A percentile compares a stretch with the other conserved stretches of the same genome.
Evolutionary conservation across 2,888 invertebrate species (phyloP).

Genomic region (Drosophila tripunctata): DNA sequence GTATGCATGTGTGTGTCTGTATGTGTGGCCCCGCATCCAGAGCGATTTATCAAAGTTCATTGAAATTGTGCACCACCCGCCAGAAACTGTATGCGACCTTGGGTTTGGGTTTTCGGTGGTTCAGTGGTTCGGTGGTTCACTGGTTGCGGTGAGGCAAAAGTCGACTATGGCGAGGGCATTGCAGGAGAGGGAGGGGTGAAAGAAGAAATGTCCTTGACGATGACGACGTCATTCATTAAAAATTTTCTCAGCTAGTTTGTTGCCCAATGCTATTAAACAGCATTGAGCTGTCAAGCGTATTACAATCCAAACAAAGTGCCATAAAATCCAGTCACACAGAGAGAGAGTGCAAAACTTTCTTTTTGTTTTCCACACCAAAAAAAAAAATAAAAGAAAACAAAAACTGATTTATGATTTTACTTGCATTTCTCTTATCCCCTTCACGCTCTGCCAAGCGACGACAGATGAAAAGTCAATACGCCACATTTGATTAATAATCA

Average conservation of each 20-base stretch:
- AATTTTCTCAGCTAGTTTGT: conserved; percentile 59
- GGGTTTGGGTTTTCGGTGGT: conserved; percentile 5
- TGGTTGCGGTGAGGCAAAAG: not conserved
- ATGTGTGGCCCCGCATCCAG: conserved; percentile 15
- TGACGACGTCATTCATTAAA: conserved; percentile 77
- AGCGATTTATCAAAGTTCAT: conserved; percentile 76
- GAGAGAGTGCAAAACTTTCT: conserved; percentile 61
- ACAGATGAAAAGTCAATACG: conserved; percentile 71
- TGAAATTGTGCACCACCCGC: conserved; percentile 59
- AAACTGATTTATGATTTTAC: conserved; percentile 64
- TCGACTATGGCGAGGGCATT: not conserved
- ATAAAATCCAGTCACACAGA: conserved; percentile 56
- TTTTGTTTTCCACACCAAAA: conserved; percentile 1
- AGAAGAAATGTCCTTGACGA: conserved; percentile 51
- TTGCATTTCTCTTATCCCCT: not conserved
- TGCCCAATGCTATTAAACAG: conserved; percentile 65
- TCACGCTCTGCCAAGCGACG: too few relatives aligned
- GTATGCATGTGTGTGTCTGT: conserved; percentile 2
- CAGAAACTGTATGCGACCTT: conserved; percentile 11
- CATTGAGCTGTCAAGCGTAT: conserved; percentile 76
- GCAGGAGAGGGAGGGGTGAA: not conserved
- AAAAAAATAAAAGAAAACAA: too few relatives aligned
- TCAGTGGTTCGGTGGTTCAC: not conserved
- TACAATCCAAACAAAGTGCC: conserved; percentile 75
- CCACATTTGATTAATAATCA: conserved; percentile 75